Evolutionary conservation across 2,888 invertebrate genomes (phyloP).

Genomic region (Lycia hirtaria): DNA sequence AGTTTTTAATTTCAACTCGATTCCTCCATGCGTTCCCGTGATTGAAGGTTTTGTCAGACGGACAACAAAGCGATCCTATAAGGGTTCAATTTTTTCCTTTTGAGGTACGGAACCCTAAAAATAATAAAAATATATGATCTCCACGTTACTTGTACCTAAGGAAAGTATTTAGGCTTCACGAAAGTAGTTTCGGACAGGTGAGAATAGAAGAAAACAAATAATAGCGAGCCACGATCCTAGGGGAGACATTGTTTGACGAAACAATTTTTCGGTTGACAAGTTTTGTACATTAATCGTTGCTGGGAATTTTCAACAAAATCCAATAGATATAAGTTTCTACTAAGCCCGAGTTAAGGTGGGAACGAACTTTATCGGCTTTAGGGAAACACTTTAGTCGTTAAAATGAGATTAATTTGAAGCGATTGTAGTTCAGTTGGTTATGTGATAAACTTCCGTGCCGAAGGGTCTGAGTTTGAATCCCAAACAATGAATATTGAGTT

Average conservation of each 20-base stretch:
- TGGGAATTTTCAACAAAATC: conserved; percentile 8
- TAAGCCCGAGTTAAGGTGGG: neutral
- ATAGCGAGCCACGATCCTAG: conserved; percentile 12
- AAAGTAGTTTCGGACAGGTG: conserved; percentile 14
- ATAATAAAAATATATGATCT: no score
- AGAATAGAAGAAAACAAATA: conserved; percentile 11
- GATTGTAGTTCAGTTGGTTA: no score
- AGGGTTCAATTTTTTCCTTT: no score
- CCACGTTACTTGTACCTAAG: neutral
- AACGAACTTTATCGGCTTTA: neutral
- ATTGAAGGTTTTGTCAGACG: no score
- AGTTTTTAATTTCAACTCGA: no score
- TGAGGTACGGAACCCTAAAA: no score
- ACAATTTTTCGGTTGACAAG: conserved; percentile 31
- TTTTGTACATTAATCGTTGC: conserved; percentile 21
- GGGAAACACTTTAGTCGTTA: neutral
- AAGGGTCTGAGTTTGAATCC: no score
- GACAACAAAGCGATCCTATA: no score
- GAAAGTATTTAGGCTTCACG: neutral
- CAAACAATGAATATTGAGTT: no score
- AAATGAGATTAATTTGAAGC: no score
- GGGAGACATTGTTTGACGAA: conserved; percentile 23
- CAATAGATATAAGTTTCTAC: neutral
- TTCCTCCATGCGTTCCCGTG: no score
- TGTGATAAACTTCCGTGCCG: no score